These are phyloP conservation scores for Meriones unguiculatus DNA, from an alignment of 2,113 vertebrate species.

Conservation along the genomic window DNA sequence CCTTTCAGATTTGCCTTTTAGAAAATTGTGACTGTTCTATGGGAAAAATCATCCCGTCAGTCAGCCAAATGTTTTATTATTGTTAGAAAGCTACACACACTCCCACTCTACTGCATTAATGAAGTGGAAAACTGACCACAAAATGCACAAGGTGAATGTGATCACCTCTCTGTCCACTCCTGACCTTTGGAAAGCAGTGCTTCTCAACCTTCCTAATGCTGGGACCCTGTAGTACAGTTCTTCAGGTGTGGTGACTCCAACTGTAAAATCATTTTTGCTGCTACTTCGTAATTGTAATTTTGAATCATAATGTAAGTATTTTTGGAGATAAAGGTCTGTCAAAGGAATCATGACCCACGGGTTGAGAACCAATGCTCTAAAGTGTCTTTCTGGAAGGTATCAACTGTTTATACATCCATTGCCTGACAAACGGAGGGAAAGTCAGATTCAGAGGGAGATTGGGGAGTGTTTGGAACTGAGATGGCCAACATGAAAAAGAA, in stretches of 20 bases:
- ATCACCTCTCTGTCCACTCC: too few species aligned
- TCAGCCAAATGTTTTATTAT: constrained; percentile 23
- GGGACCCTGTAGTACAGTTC: background rate
- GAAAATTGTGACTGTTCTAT: background rate
- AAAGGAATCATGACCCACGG: background rate
- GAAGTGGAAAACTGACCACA: background rate
- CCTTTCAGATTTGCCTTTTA: background rate
- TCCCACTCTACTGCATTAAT: background rate
- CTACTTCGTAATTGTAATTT: background rate
- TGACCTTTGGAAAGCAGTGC: background rate
- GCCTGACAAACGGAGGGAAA: constrained; percentile 4
- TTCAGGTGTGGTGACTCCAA: background rate
- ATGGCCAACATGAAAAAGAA: background rate
- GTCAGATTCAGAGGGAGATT: background rate
- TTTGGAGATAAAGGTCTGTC: background rate
- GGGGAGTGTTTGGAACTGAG: background rate
- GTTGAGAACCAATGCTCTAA: background rate
- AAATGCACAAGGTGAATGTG: background rate
- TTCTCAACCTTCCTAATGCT: background rate
- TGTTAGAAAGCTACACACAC: background rate
- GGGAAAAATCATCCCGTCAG: background rate
- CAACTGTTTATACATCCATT: background rate
- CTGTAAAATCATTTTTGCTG: background rate
- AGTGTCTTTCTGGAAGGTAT: background rate
- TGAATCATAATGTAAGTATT: background rate